Conservation (phyloP, 2,113 vertebrate species). For the Apeltes quadracus region DNA sequence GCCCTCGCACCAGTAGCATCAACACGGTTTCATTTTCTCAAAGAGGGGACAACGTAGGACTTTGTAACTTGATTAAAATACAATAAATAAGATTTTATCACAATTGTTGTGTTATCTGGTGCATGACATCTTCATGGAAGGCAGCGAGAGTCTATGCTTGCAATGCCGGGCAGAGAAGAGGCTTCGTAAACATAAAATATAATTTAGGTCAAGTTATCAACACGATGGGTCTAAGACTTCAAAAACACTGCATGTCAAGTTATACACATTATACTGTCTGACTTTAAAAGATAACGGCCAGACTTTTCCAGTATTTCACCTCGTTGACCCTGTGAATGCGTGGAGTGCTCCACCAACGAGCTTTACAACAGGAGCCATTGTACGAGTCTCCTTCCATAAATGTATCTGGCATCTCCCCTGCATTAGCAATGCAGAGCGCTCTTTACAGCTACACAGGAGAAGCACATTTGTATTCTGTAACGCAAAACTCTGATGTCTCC, state of each 20-base stretch:
- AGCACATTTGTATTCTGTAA: constrained; percentile 70
- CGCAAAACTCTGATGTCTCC: constrained; percentile 66
- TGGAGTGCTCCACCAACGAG: constrained; percentile 51
- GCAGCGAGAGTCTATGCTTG: constrained; percentile 59
- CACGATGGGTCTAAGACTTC: constrained; percentile 41
- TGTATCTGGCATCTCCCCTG: constrained; percentile 67
- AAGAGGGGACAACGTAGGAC: constrained; percentile 45
- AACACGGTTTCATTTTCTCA: constrained; percentile 41
- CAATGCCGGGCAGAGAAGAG: constrained; percentile 49
- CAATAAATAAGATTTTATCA: constrained; percentile 74
- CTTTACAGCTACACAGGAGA: constrained; percentile 61
- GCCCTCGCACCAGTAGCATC: constrained; percentile 45
- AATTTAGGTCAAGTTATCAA: constrained; percentile 63
- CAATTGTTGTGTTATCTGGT: constrained; percentile 55
- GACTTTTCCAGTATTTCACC: constrained; percentile 62
- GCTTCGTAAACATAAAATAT: constrained; percentile 70
- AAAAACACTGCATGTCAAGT: constrained; percentile 55
- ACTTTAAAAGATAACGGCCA: constrained; percentile 51
- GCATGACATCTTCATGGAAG: constrained; percentile 62
- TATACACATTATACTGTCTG: constrained; percentile 55
- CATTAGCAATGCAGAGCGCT: constrained; percentile 67
- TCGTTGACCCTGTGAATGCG: constrained; percentile 66
- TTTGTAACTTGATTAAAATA: constrained; percentile 59
- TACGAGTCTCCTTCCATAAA: constrained; percentile 66
- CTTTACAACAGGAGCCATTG: constrained; percentile 70